Evolutionary conservation across 2,888 invertebrate genomes (phyloP).

Genomic region (Ellobium chinense): DNA sequence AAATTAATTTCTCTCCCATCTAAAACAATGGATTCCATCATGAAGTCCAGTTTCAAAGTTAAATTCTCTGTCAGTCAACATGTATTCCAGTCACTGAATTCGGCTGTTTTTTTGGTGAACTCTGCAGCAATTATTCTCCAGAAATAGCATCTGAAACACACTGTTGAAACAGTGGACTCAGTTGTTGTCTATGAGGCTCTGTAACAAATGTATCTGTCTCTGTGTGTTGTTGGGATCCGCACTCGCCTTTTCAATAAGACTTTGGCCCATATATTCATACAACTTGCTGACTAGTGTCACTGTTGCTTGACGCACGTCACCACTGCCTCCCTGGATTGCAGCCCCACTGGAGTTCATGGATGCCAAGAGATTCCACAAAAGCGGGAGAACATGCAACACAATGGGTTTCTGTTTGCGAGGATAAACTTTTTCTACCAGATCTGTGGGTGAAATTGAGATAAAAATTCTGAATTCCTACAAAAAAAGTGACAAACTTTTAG

Average conservation of each 20-base stretch:
- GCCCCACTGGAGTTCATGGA: slow-evolving; percentile 69
- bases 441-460: slow-evolving; percentile 53
- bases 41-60: too few species aligned
- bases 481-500: too few species aligned
- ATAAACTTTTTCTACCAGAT: slow-evolving; percentile 71
- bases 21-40: too few species aligned
- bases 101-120: too few species aligned
- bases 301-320: slow-evolving; percentile 68
- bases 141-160: too few species aligned
- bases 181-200: slow-evolving; percentile 53
- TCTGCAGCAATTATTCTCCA: too few species aligned
- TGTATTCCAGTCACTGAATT: too few species aligned
- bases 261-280: slow-evolving; percentile 68
- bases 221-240: slow-evolving; percentile 65
- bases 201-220: slow-evolving; percentile 66
- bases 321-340: slow-evolving; percentile 64
- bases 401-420: slow-evolving; percentile 75
- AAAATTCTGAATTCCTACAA: too few species aligned
- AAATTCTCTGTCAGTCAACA: too few species aligned
- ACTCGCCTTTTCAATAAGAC: slow-evolving; percentile 67
- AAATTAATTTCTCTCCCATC: too few species aligned
- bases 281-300: slow-evolving; percentile 62
- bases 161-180: too few species aligned
- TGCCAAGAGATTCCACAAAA: slow-evolving; percentile 75
- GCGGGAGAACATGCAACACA: slow-evolving; percentile 75